A percentile compares a stretch with the other conserved stretches of the same genome.
These are phyloP conservation scores for Molanna angustata DNA, from an alignment of 2,888 invertebrate genomes.

Conservation along the genomic window DNA sequence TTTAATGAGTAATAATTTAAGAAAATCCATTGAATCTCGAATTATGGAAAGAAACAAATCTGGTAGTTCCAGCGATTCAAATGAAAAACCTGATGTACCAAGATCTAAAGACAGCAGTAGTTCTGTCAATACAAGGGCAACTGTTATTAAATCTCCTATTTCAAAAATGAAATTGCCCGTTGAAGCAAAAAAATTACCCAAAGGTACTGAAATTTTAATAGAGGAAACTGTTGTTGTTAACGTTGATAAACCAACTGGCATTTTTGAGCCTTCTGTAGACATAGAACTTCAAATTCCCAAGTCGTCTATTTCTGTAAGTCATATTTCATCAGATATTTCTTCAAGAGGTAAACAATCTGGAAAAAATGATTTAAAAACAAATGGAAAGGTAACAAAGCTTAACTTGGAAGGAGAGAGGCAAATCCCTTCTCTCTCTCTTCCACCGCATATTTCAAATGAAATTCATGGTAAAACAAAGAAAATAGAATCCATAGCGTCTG, in stretches of 20 bases:
- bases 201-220: constrained; percentile 39
- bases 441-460: constrained; percentile 37
- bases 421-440: constrained; percentile 46
- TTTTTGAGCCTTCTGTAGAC: constrained; percentile 68
- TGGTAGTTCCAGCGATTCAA: constrained; percentile 36
- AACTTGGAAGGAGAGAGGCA: constrained; percentile 49
- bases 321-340: constrained; percentile 41
- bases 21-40: constrained; percentile 52
- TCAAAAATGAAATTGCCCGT: constrained; percentile 50
- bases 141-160: constrained; percentile 58
- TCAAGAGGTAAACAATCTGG: constrained; percentile 7
- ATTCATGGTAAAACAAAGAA: constrained; percentile 47
- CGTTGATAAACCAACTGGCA: constrained; percentile 61
- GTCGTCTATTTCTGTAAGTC: constrained; percentile 53
- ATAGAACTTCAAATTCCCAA: constrained; percentile 65
- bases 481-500: constrained; percentile 51
- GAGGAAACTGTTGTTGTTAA: constrained; percentile 45
- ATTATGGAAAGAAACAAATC: constrained; percentile 51
- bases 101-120: constrained; percentile 43
- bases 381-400: constrained; percentile 35
- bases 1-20: constrained; percentile 50
- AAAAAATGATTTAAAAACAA: constrained; percentile 25
- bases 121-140: constrained; percentile 50
- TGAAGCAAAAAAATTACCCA: constrained; percentile 48
- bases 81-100: constrained; percentile 42